phyloP scores from a whole-genome alignment of 2,797 vertebrate genomes.

The Ptychobarbus kaznakovi region DNA sequence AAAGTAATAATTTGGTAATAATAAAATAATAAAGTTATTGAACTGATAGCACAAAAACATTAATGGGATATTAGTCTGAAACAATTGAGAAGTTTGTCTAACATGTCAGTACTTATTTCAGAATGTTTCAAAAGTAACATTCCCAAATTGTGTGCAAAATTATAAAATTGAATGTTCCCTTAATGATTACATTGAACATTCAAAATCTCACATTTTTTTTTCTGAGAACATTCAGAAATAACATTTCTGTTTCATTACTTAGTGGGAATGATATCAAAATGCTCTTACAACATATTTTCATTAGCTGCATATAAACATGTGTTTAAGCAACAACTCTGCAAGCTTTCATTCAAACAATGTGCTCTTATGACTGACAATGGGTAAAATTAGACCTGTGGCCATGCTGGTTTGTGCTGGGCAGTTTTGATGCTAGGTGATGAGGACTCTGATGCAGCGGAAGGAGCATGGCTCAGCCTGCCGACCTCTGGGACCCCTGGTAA shows the following conservation, averaged over 20 bases:
- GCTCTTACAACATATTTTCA: not conserved
- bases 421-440: slow-evolving; percentile 76
- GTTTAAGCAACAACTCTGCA: not conserved
- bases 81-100: not conserved
- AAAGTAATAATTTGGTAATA: not conserved
- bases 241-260: not conserved
- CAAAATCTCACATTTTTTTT: no score
- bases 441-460: slow-evolving; percentile 65
- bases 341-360: not conserved
- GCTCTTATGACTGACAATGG: not conserved
- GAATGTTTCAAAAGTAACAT: not conserved
- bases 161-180: not conserved
- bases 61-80: not conserved
- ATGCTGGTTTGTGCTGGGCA: slow-evolving; percentile 81
- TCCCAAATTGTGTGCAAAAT: not conserved
- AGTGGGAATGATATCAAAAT: not conserved
- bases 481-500: slow-evolving; percentile 54
- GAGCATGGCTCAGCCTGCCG: slow-evolving; percentile 62
- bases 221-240: not conserved
- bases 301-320: not conserved
- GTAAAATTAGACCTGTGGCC: slow-evolving; percentile 76
- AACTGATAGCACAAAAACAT: not conserved
- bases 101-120: not conserved
- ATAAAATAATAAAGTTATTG: not conserved
- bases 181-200: no score